Evolutionary conservation across 2,797 vertebrate genomes (phyloP).

Genomic region (Lepus townsendii): DNA sequence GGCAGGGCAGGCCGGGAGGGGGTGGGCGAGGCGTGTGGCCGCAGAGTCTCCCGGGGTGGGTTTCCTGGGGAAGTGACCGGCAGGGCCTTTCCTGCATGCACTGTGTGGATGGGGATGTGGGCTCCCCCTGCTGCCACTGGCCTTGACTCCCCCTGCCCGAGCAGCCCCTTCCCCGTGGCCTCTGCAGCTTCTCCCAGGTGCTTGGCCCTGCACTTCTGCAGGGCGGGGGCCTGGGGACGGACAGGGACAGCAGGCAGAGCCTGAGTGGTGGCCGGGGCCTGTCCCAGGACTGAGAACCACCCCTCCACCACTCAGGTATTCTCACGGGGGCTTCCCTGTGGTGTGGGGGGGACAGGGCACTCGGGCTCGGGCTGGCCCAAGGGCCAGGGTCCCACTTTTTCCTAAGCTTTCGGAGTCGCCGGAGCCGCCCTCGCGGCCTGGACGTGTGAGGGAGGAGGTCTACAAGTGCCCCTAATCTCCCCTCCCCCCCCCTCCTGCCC

Average conservation of each 20-base stretch:
- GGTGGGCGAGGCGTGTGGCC: not conserved
- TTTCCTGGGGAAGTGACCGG: conserved; percentile 75
- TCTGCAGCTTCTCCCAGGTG: not conserved
- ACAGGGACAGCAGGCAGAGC: rapidly evolving
- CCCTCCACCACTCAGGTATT: rapidly evolving
- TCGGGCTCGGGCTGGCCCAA: not conserved
- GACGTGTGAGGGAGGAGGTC: not conserved
- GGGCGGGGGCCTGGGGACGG: not conserved
- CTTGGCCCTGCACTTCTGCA: not conserved
- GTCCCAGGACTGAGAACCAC: not conserved
- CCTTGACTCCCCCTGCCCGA: not conserved
- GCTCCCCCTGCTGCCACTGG: not conserved
- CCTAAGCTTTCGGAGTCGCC: not conserved
- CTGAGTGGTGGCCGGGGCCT: rapidly evolving
- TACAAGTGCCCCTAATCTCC: not conserved
- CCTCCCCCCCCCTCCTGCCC: not conserved
- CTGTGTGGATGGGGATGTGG: not conserved
- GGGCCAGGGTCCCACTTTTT: not conserved
- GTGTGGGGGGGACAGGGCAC: not conserved
- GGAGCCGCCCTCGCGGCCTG: not conserved
- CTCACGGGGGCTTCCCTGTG: rapidly evolving
- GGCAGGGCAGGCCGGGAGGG: not conserved
- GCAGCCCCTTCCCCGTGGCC: not conserved
- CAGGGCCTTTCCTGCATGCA: not conserved
- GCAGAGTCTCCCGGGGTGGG: too few species aligned